A percentile compares a stretch with the other conserved stretches of the same genome.
phyloP scores from a whole-genome alignment of 2,113 vertebrate genomes.

The Pangasianodon gigas region DNA sequence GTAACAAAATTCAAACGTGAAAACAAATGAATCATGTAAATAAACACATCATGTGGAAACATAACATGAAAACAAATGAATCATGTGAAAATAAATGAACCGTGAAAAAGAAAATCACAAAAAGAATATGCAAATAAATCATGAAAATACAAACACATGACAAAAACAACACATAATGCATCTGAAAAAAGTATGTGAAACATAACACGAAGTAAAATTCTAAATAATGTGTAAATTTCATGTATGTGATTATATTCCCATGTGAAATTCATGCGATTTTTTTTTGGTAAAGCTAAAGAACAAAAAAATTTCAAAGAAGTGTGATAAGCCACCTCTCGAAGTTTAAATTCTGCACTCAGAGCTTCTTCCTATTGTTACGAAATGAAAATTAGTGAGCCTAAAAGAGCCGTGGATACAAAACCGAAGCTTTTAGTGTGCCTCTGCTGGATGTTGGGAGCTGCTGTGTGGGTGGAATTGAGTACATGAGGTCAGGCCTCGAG shows the following conservation, averaged over 20 bases:
- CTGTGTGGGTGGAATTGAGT: conserved; percentile 34
- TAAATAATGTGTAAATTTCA: no score
- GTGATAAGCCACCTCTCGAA: background rate
- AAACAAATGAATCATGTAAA: background rate
- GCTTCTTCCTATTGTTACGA: background rate
- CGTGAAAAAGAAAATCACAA: background rate
- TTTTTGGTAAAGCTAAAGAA: background rate
- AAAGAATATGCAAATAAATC: background rate
- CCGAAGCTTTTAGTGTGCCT: background rate
- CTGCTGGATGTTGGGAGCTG: background rate
- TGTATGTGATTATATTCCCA: background rate
- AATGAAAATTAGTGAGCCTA: background rate
- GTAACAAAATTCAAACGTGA: background rate
- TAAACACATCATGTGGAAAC: background rate
- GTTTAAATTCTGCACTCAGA: background rate
- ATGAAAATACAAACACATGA: background rate
- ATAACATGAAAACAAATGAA: background rate
- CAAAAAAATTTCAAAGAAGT: background rate
- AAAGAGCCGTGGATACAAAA: background rate
- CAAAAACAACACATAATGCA: no score
- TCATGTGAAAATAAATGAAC: background rate
- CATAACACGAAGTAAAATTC: no score
- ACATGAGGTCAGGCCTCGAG: conserved; percentile 43
- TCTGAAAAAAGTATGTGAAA: no score
- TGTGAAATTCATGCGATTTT: background rate